Base-by-base conservation (phyloP, 2,888 invertebrate species). In the Caenorhabditis becei region DNA sequence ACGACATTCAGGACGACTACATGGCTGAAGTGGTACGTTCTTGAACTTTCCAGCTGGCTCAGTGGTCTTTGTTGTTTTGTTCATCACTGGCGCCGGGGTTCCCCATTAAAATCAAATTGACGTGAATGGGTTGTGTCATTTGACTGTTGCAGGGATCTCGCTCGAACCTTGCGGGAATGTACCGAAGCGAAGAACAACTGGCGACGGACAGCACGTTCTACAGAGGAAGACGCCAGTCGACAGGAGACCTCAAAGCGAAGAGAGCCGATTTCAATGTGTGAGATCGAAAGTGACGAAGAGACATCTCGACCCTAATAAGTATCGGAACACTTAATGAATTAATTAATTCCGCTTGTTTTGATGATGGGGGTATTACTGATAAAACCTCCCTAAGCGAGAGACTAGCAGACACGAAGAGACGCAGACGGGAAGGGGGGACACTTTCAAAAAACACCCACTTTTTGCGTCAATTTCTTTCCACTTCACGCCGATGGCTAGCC, bases 1-100 rank as follows among this genome's bases (percentile, higher is more conserved):
- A 86, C 69, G 86, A 86, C 58, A 84, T 86, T 47, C 75, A 82
- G 32, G 86, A 86, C 44, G 86, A 86, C 44, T 86, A 86, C 51
- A 86, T 86, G 84, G 66, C 72, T 51, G 65, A 84, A 83, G 53
- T 77, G 56, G 65, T 83, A 23, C 62, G 61, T 54, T n/a, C n/a
- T n/a, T n/a, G n/a, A n/a, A n/a, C n/a, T n/a, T n/a, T n/a, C n/a
- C n/a, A n/a, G n/a, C n/a, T n/a, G n/a, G n/a, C n/a, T n/a, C n/a
- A n/a, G n/a, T 59, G n/a, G 23, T 41, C 10, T 51, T 18, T 32
- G 32, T 37, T 16, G 2, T 16, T 35, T 26, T 23, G n/a, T n/a
- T n/a, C n/a, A n/a, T n/a, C n/a, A n/a, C n/a, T n/a, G n/a, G 56
- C 44, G 20, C 37, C 54, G 10, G 5, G 32, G 10, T 32, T 32